These are phyloP conservation scores for Pristionchus pacificus DNA, from an alignment of 1,140 invertebrate genomes.

Conservation along the genomic window DNA sequence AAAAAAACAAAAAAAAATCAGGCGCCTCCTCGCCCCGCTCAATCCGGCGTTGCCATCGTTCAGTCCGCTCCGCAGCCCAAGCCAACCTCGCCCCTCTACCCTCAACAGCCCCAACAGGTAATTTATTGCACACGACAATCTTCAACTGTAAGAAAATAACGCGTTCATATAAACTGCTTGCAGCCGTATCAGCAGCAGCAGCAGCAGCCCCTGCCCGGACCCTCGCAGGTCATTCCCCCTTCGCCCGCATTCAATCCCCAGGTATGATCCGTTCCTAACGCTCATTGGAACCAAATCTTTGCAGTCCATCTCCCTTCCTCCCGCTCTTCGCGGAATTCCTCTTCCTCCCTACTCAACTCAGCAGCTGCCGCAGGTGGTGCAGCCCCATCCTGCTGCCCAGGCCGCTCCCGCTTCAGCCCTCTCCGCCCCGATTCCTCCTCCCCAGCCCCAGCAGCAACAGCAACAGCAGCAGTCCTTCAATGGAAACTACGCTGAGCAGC, in stretches of 20 bases:
- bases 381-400: background rate
- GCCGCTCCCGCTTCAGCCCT: background rate
- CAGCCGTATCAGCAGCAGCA: slow-evolving; percentile 16
- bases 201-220: slow-evolving; percentile 7
- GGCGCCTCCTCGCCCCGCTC: no score
- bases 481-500: slow-evolving; percentile 15
- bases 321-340: background rate
- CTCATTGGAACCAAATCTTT: background rate
- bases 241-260: background rate
- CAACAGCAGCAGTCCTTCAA: slow-evolving; percentile 18
- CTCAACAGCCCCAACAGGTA: slow-evolving; percentile 7
- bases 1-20: no score
- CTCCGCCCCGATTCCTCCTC: background rate
- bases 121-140: no score
- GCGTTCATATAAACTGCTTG: no score
- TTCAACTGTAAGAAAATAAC: no score
- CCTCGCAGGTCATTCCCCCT: no score
- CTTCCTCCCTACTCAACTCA: background rate
- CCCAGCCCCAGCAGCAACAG: slow-evolving; percentile 20
- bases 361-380: no score
- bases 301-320: background rate
- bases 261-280: background rate
- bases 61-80: slow-evolving; percentile 5
- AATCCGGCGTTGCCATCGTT: no score
- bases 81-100: background rate